phyloP scores from a whole-genome alignment of 2,113 vertebrate genomes.

The Boleophthalmus pectinirostris region DNA sequence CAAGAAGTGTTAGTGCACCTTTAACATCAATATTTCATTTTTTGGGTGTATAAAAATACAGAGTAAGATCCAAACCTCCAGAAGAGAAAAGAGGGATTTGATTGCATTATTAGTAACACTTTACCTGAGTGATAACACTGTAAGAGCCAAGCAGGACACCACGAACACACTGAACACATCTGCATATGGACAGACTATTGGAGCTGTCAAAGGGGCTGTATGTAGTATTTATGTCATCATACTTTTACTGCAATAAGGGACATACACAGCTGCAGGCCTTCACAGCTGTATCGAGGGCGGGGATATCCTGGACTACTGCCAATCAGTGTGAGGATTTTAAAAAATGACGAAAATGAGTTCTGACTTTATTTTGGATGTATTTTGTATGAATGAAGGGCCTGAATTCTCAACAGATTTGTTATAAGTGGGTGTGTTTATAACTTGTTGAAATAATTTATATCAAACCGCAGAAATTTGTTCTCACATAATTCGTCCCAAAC shows the following conservation, averaged over 20 bases:
- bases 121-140: slow-evolving; percentile 69
- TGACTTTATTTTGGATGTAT: neutral
- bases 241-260: neutral
- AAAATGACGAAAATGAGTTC: neutral
- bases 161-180: neutral
- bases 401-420: neutral
- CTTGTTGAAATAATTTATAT: neutral
- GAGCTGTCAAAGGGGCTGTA: neutral
- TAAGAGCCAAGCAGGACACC: slow-evolving; percentile 19
- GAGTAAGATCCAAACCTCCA: slow-evolving; percentile 44
- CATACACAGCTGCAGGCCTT: slow-evolving; percentile 8
- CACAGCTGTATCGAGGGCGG: neutral
- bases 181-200: neutral
- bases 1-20: neutral
- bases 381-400: slow-evolving; percentile 2
- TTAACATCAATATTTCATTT: neutral
- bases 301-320: neutral
- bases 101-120: slow-evolving; percentile 25
- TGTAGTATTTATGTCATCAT: neutral
- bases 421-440: neutral
- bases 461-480: neutral
- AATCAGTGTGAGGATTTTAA: neutral
- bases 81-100: slow-evolving; percentile 29
- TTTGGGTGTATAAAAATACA: neutral
- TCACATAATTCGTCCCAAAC: neutral